Percentiles rank a stretch among this genome's conserved stretches.
Conservation (phyloP, 1,140 invertebrate genomes). For the Bicyclus anynana region DNA sequence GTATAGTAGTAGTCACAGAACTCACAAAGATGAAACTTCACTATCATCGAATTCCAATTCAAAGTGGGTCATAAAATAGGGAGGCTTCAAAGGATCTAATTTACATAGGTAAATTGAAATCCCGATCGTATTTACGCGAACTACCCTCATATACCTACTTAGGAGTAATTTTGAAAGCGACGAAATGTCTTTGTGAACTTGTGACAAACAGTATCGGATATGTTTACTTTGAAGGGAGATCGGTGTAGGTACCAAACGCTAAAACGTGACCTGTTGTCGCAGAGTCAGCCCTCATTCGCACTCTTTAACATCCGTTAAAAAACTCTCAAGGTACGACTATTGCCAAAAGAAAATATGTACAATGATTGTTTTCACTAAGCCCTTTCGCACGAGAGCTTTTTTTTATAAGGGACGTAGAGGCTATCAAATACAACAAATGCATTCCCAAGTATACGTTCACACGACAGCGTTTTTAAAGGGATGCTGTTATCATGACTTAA, state of each 20-base stretch:
- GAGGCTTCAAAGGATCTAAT: slow-evolving; percentile 26
- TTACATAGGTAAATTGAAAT: slow-evolving; percentile 32
- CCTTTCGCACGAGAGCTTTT: no score
- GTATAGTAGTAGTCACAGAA: background rate
- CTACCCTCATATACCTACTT: slow-evolving; percentile 13
- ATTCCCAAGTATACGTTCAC: no score
- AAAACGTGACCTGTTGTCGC: background rate
- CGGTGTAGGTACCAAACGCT: background rate
- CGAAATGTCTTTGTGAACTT: slow-evolving; percentile 9
- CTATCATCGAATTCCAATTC: slow-evolving; percentile 12
- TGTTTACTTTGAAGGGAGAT: background rate
- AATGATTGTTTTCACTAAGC: no score
- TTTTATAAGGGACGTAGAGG: no score
- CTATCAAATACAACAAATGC: no score
- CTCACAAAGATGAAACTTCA: slow-evolving; percentile 4
- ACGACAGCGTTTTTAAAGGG: no score
- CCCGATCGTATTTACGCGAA: slow-evolving; percentile 28
- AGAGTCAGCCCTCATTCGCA: no score
- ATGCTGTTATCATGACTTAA: background rate
- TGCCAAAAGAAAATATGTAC: no score
- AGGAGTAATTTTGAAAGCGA: slow-evolving; percentile 4
- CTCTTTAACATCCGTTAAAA: no score
- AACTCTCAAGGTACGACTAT: no score
- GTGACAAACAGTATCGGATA: slow-evolving; percentile 9
- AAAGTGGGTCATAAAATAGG: slow-evolving; percentile 20